These are phyloP conservation scores for Drosophila neocordata DNA, from an alignment of 1,140 invertebrate genomes.

Conservation along the genomic window DNA sequence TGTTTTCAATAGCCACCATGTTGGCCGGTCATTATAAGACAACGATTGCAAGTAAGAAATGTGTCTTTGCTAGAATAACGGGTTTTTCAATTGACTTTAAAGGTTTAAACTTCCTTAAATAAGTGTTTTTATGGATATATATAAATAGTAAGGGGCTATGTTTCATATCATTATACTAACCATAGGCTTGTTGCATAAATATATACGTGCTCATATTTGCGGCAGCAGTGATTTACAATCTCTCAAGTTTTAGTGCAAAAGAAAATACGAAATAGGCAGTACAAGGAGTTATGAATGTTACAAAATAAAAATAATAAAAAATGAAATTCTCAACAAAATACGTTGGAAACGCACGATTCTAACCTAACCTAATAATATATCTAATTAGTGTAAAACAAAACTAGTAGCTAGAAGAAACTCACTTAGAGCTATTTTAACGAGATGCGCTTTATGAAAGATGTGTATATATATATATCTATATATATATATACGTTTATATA, in stretches of 20 bases:
- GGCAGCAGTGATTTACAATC: conserved; percentile 69
- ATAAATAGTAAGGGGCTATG: neutral
- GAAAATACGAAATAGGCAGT: conserved; percentile 25
- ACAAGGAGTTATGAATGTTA: neutral
- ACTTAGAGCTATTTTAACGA: conserved; percentile 51
- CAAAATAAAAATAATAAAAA: conserved; percentile 20
- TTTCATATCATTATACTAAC: conserved; percentile 54
- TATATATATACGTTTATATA: neutral
- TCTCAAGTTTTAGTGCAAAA: conserved; percentile 30
- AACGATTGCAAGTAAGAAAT: neutral
- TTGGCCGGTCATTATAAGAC: neutral
- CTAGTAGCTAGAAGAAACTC: conserved; percentile 17
- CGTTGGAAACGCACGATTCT: neutral
- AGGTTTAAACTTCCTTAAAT: no score
- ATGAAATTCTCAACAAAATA: conserved; percentile 24
- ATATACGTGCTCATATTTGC: conserved; percentile 79
- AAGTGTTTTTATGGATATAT: no score
- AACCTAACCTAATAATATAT: conserved; percentile 28
- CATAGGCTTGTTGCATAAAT: conserved; percentile 75
- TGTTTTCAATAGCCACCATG: no score
- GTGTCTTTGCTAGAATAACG: no score
- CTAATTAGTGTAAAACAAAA: conserved; percentile 3
- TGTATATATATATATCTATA: conserved; percentile 18
- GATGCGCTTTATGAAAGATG: conserved; percentile 42
- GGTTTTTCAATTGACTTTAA: no score